Percentiles rank a stretch among this genome's conserved stretches.
Evolutionary conservation across 2,113 vertebrate genomes (phyloP).

Genomic region (Erpornis zantholeuca): DNA sequence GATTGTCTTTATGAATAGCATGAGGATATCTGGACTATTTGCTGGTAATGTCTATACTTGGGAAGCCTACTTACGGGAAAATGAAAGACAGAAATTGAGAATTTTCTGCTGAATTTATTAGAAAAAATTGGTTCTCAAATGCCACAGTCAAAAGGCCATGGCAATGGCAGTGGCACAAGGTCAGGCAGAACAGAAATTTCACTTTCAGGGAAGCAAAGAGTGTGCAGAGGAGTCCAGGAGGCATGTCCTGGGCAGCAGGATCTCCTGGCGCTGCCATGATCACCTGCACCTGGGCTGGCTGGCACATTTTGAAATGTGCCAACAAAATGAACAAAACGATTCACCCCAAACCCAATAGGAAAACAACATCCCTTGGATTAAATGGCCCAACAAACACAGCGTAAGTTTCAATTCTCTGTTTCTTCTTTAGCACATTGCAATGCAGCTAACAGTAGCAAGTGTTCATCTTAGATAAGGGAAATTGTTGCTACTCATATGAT

Average conservation of each 20-base stretch:
- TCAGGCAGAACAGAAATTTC: neutral
- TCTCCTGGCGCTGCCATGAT: neutral
- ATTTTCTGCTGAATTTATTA: neutral
- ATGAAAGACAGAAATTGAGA: neutral
- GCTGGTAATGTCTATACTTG: neutral
- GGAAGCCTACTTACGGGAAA: neutral
- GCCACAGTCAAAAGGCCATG: neutral
- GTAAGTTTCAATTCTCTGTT: conserved; percentile 62
- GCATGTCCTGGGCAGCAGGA: neutral
- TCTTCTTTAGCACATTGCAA: conserved; percentile 64
- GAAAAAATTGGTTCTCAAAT: neutral
- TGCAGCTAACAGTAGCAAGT: conserved; percentile 73
- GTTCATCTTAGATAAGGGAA: conserved; percentile 80
- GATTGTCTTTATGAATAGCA: neutral
- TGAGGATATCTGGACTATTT: neutral
- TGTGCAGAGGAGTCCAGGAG: neutral
- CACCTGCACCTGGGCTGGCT: neutral
- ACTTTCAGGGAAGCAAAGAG: neutral
- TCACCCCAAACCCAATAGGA: neutral
- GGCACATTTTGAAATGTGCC: neutral
- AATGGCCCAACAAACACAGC: neutral
- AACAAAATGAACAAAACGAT: rapidly evolving
- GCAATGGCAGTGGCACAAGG: neutral
- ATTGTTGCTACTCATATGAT: conserved; percentile 72
- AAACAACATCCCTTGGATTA: neutral